Evolutionary conservation across 2,888 invertebrate species (phyloP).

Genomic region (Agrenia bidenticulata): DNA sequence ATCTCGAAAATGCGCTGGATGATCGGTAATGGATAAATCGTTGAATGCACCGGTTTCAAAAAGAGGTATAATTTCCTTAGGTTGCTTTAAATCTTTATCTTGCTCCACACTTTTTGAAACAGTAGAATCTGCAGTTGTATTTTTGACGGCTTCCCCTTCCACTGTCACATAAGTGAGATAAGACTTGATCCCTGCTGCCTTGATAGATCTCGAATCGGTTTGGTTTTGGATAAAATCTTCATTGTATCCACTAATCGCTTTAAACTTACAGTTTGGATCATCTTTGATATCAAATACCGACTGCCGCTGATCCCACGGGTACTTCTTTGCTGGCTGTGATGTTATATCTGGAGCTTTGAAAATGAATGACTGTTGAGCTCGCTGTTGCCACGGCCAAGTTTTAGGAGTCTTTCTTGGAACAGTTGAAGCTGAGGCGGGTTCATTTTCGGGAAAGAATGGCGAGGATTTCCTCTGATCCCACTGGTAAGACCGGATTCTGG

Average conservation of each 20-base stretch:
- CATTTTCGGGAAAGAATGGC: background rate
- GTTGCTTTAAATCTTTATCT: no score
- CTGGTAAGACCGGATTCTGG: background rate
- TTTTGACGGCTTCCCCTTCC: no score
- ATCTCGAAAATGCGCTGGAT: no score
- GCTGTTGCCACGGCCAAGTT: slow-evolving; percentile 22
- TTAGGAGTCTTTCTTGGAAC: background rate
- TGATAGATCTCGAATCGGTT: background rate
- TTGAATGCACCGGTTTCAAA: no score
- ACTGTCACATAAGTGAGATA: background rate
- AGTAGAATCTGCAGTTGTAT: no score
- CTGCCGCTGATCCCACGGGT: slow-evolving; percentile 21
- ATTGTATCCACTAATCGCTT: slow-evolving; percentile 15
- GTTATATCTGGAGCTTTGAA: background rate
- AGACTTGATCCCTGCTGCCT: background rate
- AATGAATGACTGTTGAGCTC: slow-evolving; percentile 13
- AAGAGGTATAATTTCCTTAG: no score
- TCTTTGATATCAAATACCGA: slow-evolving; percentile 4
- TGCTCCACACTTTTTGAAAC: no score
- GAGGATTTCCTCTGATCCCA: slow-evolving; percentile 8
- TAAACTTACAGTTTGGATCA: slow-evolving; percentile 11
- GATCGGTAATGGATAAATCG: no score
- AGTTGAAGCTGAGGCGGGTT: background rate
- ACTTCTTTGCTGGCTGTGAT: background rate
- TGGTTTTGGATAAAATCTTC: slow-evolving; percentile 8